Conservation (phyloP, 2,888 invertebrate species). For the Ornithoptera priamus region DNA sequence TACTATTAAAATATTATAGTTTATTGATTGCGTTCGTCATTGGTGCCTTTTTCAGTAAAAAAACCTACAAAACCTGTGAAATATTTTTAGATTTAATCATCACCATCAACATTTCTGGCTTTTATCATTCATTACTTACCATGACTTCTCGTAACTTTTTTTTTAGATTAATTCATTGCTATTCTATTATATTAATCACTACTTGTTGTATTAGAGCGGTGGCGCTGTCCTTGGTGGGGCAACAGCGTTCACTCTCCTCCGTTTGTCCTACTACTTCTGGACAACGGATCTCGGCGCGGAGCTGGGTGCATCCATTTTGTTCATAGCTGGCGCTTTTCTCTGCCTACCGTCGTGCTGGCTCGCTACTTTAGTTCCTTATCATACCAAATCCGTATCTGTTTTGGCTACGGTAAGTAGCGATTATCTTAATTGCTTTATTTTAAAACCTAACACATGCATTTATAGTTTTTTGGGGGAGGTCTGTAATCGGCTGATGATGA, state of each 20-base stretch:
- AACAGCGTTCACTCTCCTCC: slow-evolving; percentile 60
- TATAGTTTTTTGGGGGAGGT: no score
- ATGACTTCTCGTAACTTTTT: no score
- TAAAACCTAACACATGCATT: background rate
- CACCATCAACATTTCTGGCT: no score
- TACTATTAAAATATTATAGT: no score
- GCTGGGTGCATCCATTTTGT: slow-evolving; percentile 53
- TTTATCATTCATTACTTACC: no score
- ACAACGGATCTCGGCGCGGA: slow-evolving; percentile 66
- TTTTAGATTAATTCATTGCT: no score
- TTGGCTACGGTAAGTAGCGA: slow-evolving; percentile 49
- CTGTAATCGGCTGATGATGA: no score
- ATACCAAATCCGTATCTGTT: slow-evolving; percentile 52
- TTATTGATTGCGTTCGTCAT: no score
- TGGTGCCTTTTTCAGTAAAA: no score
- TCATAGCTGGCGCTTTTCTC: slow-evolving; percentile 60
- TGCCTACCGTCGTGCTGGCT: slow-evolving; percentile 73
- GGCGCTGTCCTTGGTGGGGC: slow-evolving; percentile 64
- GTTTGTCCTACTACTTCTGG: slow-evolving; percentile 74
- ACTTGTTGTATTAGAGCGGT: slow-evolving; percentile 54
- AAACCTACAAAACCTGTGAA: no score
- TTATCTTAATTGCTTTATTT: background rate
- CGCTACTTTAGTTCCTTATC: slow-evolving; percentile 63
- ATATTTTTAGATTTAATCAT: no score
- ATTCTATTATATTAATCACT: background rate